A percentile compares a stretch with the other conserved stretches of the same genome.
Evolutionary conservation across 23 tunicate species (phyloP).

Genomic region (Styela clava): DNA sequence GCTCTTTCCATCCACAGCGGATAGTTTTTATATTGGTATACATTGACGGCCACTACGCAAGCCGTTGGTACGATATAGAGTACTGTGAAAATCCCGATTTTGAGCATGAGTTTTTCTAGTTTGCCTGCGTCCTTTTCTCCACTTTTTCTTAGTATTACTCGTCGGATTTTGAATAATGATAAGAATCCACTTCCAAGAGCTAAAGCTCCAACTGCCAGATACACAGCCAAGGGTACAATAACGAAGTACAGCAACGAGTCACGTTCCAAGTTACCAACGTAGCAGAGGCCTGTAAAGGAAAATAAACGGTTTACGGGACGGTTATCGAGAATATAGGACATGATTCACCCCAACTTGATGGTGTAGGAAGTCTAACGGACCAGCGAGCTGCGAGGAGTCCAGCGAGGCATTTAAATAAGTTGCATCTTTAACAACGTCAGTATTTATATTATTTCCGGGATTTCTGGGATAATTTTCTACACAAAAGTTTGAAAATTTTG

Average conservation of each 20-base stretch:
- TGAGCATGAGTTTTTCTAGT: constrained; percentile 62
- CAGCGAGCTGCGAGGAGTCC: not conserved
- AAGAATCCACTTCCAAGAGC: constrained; percentile 50
- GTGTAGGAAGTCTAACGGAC: not conserved
- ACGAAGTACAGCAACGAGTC: constrained; percentile 63
- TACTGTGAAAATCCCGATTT: constrained; percentile 67
- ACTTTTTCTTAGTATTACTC: constrained; percentile 46
- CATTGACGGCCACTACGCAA: constrained; percentile 56
- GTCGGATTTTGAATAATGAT: constrained; percentile 63
- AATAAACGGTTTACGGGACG: not conserved
- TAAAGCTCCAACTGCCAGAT: constrained; percentile 58
- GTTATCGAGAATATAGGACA: not conserved
- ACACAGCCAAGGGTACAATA: constrained; percentile 60
- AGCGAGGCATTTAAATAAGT: too few species aligned
- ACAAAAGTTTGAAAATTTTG: too few species aligned
- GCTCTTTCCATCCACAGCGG: constrained; percentile 13
- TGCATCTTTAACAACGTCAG: too few species aligned
- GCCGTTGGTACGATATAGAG: constrained; percentile 66
- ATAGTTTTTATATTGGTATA: constrained; percentile 46
- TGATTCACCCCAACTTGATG: too few species aligned
- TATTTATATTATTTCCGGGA: too few species aligned
- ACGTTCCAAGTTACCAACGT: constrained; percentile 70
- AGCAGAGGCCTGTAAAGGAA: constrained; percentile 58
- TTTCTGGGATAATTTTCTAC: too few species aligned
- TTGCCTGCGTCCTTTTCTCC: constrained; percentile 35